Evolutionary conservation across 2,888 invertebrate species (phyloP), one percentile per base, ranked within the genome.

Genomic region (Geophilus truncorum): DNA sequence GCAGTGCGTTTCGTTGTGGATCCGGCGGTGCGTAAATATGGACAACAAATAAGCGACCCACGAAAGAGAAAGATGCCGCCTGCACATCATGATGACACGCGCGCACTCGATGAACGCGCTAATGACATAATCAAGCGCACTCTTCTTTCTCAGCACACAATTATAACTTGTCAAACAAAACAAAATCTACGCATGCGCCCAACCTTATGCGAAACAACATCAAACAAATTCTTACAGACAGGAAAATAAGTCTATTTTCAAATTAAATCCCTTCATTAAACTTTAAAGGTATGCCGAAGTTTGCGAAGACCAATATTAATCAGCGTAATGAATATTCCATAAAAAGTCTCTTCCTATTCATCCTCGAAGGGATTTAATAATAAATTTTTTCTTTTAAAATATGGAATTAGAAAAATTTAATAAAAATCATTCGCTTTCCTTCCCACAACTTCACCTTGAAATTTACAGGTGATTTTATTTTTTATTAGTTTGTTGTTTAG

Each of bases 81-180:
- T 25, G 70, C 70, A 28, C 70, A 70, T 70, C 70, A 70, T 70
- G 70, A 70, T 70, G 70, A 70, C 70, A 70, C 70, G 70, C 70
- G 70, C 70, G 70, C 70, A 70, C 70, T 70, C 70, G 70, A 70
- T 70, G 70, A 70, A 70, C 70, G 70, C 70, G 70, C 70, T 70
- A 70, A 70, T 70, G 70, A 70, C 70, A 70, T 70, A 70, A 70
- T 70, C 70, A 70, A 70, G 70, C 28, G 70, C 70, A 70, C 15
- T 70, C 70, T 70, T 70, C 70, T 70, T 70, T 70, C 70, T 70
- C 70, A 25, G 70, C 70, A 70, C 70, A 70, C 70, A 70, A 70
- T 70, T 28, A 70, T 70, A 70, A 28, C 25, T 51, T 70, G 70
- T 70, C 70, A 70, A 70, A 70, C 70, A 70, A 70, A 28, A 28